These are phyloP conservation scores for Tapera naevia DNA, from an alignment of 2,797 vertebrate genomes.

Conservation along the genomic window DNA sequence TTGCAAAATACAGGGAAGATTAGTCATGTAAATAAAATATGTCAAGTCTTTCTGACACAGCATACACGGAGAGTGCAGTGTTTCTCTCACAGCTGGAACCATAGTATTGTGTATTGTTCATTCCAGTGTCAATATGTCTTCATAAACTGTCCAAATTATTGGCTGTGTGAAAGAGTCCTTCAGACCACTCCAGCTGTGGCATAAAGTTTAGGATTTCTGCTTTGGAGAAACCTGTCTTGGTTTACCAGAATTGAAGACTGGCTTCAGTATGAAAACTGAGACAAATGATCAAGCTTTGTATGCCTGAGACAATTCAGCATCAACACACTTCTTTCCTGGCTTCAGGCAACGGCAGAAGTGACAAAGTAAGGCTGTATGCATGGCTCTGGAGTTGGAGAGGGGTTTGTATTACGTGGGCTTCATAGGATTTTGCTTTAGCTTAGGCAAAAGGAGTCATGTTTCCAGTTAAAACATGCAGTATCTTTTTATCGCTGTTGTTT, in stretches of 20 bases:
- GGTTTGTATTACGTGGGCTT: background rate
- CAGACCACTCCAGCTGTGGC: background rate
- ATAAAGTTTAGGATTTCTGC: background rate
- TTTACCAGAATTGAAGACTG: background rate
- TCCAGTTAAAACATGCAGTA: background rate
- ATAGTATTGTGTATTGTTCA: background rate
- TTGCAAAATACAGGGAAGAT: background rate
- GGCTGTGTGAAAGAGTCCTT: background rate
- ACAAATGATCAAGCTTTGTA: background rate
- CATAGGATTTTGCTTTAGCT: slow-evolving; percentile 5
- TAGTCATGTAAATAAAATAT: background rate
- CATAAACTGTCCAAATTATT: background rate
- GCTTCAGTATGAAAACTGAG: background rate
- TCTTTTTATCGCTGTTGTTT: background rate
- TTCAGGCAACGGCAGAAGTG: background rate
- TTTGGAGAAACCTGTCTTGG: background rate
- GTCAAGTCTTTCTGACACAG: background rate
- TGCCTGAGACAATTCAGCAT: background rate
- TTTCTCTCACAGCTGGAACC: background rate
- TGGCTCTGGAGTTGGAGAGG: background rate
- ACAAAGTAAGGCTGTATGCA: background rate
- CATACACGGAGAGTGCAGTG: background rate
- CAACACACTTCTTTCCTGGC: background rate
- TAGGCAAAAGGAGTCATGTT: background rate
- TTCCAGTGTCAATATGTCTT: background rate